Base-by-base conservation (phyloP, 1,140 invertebrate genomes). In the Venturia canescens region DNA sequence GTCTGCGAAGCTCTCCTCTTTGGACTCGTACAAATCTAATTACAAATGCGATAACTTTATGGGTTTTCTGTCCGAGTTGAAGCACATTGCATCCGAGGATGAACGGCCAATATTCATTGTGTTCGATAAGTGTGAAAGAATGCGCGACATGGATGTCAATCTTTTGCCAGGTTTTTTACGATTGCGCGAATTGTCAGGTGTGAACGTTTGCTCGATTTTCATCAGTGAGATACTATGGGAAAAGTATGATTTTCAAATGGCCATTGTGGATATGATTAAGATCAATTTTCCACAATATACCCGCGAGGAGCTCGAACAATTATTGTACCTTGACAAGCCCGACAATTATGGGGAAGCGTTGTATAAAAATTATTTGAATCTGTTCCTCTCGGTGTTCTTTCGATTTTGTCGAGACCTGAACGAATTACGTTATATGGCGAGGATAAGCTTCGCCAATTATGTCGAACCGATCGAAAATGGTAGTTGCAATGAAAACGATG, bases 231-330 rank as follows among this genome's bases (percentile, higher is more conserved):
- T 98, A 50, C 90, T 94, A 27, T 97, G 96, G 89, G 96, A 97
- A 83, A 97, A 97, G 86, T 97, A 95, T 88, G 92, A 94, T 82
- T 91, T 92, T 27, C 95, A 95, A 88, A 94, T 93, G 29, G 95
- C 95, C n/a, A 91, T 95, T 4, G 89, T 92, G n/a, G 95, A 97
- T 81, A 95, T 96, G 0, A 93, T 97, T 31, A 94, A 94, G 79
- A 85, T 98, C 16, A 93, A 95, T 88, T 97, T 97, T 90, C 94
- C 96, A 0, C 96, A 97, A 84, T 98, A 98, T 86, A 95, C 92
- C 18, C 95, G 95, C 92, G 94, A 96, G 15, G 96, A 98, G 87
- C 89, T 97, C 0, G 88, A 93, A n/a, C 92, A 95, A 86, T 96
- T 98, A 82, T 93, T 98, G 84, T 92, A 93, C 63, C 87, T 93